Base-by-base conservation (phyloP, 2,888 invertebrate species). In the Ypsolopha scabrella region DNA sequence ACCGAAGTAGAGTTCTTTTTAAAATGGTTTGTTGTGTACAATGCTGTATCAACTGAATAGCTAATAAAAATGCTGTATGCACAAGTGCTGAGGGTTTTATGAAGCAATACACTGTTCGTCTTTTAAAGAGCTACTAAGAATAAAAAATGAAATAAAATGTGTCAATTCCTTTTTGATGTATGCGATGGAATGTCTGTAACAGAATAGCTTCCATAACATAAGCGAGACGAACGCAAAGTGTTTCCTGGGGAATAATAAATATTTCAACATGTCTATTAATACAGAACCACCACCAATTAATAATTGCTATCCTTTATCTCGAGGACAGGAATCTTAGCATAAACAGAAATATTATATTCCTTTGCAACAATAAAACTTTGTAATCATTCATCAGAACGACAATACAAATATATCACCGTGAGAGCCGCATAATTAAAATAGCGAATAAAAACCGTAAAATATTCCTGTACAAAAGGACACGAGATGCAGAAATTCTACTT, bases 31-130 rank as follows among this genome's bases (percentile, higher is more conserved):
- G 9, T 11, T 14, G 41, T 33, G 52, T 47, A 53, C 50, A 49
- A 55, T 43, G 33, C 51, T 36, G 49, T 51, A 46, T 52, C 51
- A 52, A 37, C 39, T 52, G 52, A 53, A 53, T 51, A 52, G 52
- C 55, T 57, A 55, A 57, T 57, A 57, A 53, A 55, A 55, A 50
- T 51, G 13, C 6, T 52, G 55, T 57, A 47, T 57, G 45, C 45
- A 54, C 57, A 57, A 55, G 54, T 57, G 57, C 48, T 53, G 41
- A 33, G 43, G 48, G 48, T 52, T 41, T 54, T 39, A 53, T 50
- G 50, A 46, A 43, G 48, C 52, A 35, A 46, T 46, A 46, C 24
- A 43, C 13, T 43, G 43, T 43, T 43, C 43, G 2, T 43, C 24
- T 43, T 43, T 43, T 43, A 24, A 24, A 24, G 24, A 24, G 24